Evolutionary conservation across 2,888 invertebrate genomes (phyloP), one percentile per base, ranked within the genome.

Genomic region (Thyatira batis): DNA sequence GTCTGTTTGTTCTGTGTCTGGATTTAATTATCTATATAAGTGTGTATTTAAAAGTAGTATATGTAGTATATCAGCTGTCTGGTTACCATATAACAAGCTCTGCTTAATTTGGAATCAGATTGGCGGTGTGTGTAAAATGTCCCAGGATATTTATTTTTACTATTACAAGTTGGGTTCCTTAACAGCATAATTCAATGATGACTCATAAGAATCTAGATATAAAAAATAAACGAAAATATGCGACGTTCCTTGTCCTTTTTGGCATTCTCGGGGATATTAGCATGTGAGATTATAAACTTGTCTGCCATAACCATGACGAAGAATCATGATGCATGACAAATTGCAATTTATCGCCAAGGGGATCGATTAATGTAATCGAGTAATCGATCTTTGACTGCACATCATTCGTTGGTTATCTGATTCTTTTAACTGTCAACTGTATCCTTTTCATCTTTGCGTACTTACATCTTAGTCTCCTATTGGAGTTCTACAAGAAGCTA

Each of bases 241-340:
- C 25, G 8, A 25, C 4, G 45, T 13, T n/a, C 13, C 4, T 23
- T 45, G 23, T 23, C 13, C 43, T 20, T 43, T 17, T 3, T 23
- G 21, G 21, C 1, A 8, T 13, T 46, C 1, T 8, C 17, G 25
- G 27, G 17, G 9, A 25, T 17, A 13, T 17, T 3, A 25, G 46
- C 13, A 46, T 17, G 43, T 20, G 20, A 46, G 46, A 46, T 46
- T 46, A 46, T 46, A 13, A 27, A 3, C 25, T 46, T 25, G 25
- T 25, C 23, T n/a, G 45, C 25, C 45, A 46, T 25, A 13, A 46
- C 44, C 44, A 20, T 23, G 23, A 10, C 11, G n/a, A 8, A 6
- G 33, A 13, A n/a, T 11, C 33, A 46, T 46, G 46, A 46, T 46
- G 46, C 27, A 46, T 46, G 17, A 46, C 46, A 46, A 27, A 46